phyloP scores from a whole-genome alignment of 2,113 vertebrate species.

The Variabilichromis moorii region DNA sequence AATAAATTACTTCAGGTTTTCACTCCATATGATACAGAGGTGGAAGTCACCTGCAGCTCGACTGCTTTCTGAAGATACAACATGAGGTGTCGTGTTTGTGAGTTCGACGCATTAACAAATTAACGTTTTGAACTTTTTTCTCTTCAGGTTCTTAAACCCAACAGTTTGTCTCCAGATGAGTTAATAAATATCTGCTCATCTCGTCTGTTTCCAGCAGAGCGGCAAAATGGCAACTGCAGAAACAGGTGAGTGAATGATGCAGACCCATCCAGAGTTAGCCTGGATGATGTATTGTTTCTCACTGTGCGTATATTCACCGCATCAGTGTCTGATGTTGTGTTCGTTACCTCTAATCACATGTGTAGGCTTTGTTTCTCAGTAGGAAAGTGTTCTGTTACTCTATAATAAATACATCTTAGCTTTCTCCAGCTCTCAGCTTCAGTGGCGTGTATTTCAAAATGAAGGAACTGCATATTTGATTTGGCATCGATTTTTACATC shows the following conservation, averaged over 20 bases:
- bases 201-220: not conserved
- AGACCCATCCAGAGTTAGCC: not conserved
- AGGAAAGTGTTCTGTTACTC: not conserved
- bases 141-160: not conserved
- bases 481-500: rapidly evolving
- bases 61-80: not conserved
- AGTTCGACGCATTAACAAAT: not conserved
- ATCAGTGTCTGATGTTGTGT: rapidly evolving
- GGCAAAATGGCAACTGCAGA: not conserved
- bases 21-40: not conserved
- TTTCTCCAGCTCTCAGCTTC: not conserved
- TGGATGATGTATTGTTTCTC: not conserved
- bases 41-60: not conserved
- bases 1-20: not conserved
- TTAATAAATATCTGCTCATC: not conserved
- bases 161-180: not conserved
- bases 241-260: not conserved
- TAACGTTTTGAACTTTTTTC: rapidly evolving
- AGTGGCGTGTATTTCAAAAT: not conserved
- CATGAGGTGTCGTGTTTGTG: not conserved
- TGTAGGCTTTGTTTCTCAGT: not conserved
- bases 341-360: rapidly evolving
- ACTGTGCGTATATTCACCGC: not conserved
- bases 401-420: not conserved
- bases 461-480: not conserved